These are phyloP conservation scores for Apodemia hepburni DNA, from an alignment of 2,888 invertebrate genomes.

Conservation along the genomic window DNA sequence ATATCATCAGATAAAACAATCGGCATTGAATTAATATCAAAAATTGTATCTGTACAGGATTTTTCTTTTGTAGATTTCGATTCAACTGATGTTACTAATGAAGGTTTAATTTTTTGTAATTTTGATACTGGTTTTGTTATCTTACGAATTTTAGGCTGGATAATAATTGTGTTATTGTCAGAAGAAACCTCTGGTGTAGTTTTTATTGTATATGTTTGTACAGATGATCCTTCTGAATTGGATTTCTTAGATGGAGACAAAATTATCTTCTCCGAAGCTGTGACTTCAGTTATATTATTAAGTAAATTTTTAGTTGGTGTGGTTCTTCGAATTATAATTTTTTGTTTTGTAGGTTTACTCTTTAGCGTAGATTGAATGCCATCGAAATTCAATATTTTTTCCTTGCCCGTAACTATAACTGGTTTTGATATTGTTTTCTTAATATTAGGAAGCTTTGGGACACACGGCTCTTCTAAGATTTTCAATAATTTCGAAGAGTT, in stretches of 20 bases:
- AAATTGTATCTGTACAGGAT: constrained; percentile 56
- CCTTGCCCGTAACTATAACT: constrained; percentile 54
- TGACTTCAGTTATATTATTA: constrained; percentile 54
- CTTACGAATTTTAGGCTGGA: constrained; percentile 57
- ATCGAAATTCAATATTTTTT: constrained; percentile 71
- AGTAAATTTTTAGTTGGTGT: constrained; percentile 52
- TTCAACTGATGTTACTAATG: constrained; percentile 50
- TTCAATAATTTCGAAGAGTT: constrained; percentile 78
- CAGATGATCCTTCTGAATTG: constrained; percentile 52
- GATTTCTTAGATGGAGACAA: constrained; percentile 55
- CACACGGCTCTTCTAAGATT: constrained; percentile 74
- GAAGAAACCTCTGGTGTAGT: constrained; percentile 49
- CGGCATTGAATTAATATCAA: constrained; percentile 89
- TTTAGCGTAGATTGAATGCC: constrained; percentile 58
- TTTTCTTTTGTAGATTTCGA: constrained; percentile 37
- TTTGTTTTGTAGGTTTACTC: constrained; percentile 58
- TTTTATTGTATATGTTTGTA: constrained; percentile 70
- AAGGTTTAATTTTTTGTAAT: constrained; percentile 55
- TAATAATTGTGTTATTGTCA: constrained; percentile 57
- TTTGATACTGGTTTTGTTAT: constrained; percentile 53
- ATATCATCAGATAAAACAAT: constrained; percentile 86
- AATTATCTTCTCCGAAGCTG: constrained; percentile 65
- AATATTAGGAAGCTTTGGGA: constrained; percentile 44
- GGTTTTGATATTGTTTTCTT: constrained; percentile 53
- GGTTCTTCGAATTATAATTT: constrained; percentile 69